Conservation (phyloP, 2,888 invertebrate genomes). For the Drosophila cognata region DNA sequence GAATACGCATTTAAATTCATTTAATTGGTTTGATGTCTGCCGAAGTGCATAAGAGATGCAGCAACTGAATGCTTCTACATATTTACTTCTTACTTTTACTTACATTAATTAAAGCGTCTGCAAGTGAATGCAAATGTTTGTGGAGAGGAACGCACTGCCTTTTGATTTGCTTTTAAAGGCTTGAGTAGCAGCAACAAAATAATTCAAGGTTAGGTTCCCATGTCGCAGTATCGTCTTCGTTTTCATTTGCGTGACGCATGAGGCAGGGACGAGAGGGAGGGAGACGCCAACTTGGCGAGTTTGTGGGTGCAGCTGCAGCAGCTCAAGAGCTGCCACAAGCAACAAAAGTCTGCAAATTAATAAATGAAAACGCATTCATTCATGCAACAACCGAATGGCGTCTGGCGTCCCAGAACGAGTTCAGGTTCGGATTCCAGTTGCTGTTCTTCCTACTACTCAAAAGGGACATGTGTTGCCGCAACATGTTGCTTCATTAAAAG, state of each 20-base stretch:
- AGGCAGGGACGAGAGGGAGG: constrained; percentile 12
- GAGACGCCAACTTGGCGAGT: constrained; percentile 46
- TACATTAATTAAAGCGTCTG: constrained; percentile 5
- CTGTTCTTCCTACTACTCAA: constrained; percentile 14
- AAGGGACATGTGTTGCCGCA: constrained; percentile 71
- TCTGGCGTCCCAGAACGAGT: constrained; percentile 50
- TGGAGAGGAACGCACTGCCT: constrained; percentile 14
- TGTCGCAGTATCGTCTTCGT: constrained; percentile 60
- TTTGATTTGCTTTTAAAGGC: neutral
- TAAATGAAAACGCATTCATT: constrained; percentile 79
- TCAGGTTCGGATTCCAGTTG: constrained; percentile 30
- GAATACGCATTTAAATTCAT: neutral
- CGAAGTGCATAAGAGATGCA: neutral
- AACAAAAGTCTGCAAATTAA: constrained; percentile 72
- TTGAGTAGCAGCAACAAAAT: constrained; percentile 27
- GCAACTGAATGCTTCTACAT: neutral
- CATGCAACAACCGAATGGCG: constrained; percentile 64
- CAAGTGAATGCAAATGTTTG: neutral
- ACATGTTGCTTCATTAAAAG: constrained; percentile 70
- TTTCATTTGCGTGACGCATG: constrained; percentile 71
- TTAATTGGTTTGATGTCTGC: constrained; percentile 1
- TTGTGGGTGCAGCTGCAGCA: constrained; percentile 51
- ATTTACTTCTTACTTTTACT: neutral
- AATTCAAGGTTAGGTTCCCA: constrained; percentile 76
- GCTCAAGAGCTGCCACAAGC: constrained; percentile 44